phyloP scores from a whole-genome alignment of 2,797 vertebrate genomes.

The Dallia pectoralis region DNA sequence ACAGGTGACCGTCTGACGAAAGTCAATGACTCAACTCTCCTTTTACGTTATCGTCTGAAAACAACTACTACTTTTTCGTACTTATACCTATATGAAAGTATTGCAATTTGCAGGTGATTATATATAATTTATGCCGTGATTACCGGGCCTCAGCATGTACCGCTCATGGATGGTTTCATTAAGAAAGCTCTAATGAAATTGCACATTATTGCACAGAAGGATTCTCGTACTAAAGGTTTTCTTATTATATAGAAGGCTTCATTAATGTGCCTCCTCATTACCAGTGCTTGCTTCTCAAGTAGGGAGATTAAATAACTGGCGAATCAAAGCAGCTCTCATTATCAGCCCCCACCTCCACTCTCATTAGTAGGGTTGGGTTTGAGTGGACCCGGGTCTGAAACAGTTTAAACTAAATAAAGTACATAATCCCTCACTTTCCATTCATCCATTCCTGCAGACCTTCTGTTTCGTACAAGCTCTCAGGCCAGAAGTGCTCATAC shows the following conservation, averaged over 20 bases:
- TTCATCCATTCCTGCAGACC: slow-evolving; percentile 35
- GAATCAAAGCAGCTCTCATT: slow-evolving; percentile 47
- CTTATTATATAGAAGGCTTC: slow-evolving; percentile 36
- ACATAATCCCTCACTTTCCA: slow-evolving; percentile 10
- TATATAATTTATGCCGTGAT: too few relatives aligned
- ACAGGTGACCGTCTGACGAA: too few relatives aligned
- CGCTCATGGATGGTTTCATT: background rate
- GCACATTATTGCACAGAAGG: slow-evolving; percentile 3
- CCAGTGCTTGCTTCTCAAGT: slow-evolving; percentile 15
- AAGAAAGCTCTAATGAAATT: too few relatives aligned
- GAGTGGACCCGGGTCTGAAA: background rate
- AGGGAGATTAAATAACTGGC: slow-evolving; percentile 31
- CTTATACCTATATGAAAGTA: background rate
- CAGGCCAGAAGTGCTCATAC: slow-evolving; percentile 50
- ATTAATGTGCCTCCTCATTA: slow-evolving; percentile 49
- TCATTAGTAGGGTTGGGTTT: slow-evolving; percentile 14
- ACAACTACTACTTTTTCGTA: slow-evolving; percentile 12
- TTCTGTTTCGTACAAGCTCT: slow-evolving; percentile 55
- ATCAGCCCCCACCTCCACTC: slow-evolving; percentile 21
- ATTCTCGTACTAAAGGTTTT: slow-evolving; percentile 22
- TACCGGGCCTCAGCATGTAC: background rate
- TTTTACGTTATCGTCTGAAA: slow-evolving; percentile 45
- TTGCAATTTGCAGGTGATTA: too few relatives aligned
- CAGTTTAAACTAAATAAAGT: background rate
- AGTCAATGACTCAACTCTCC: background rate